phyloP scores from a whole-genome alignment of 23 tunicate genomes.

The Phallusia fumigata region DNA sequence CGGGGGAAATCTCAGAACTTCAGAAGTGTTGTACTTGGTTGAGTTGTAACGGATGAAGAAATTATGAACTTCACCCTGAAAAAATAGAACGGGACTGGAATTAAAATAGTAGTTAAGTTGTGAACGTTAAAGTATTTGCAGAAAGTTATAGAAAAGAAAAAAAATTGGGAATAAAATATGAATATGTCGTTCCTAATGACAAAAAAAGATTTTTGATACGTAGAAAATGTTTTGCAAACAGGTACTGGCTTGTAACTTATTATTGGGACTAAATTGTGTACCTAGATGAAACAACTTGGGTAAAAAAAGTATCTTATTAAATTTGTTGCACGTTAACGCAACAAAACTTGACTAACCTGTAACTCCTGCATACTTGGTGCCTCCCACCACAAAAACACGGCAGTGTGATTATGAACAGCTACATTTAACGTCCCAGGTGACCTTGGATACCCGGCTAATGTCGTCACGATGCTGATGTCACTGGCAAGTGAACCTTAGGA shows the following conservation, averaged over 20 bases:
- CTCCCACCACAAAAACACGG: constrained; percentile 68
- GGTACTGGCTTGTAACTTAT: too few species aligned
- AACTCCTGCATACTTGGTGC: constrained; percentile 44
- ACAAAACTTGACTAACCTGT: constrained; percentile 55
- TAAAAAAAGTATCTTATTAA: too few species aligned
- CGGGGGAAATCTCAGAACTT: constrained; percentile 26
- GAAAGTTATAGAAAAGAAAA: too few species aligned
- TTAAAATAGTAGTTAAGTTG: too few species aligned
- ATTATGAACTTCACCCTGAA: constrained; percentile 62
- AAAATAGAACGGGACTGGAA: too few species aligned
- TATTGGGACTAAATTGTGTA: too few species aligned
- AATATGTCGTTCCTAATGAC: too few species aligned
- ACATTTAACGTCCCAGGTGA: constrained; percentile 30
- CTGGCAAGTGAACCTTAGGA: constrained; percentile 79
- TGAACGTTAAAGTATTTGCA: too few species aligned
- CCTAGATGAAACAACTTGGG: too few species aligned
- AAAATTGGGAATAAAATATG: background rate
- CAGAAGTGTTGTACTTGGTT: constrained; percentile 8
- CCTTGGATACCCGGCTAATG: constrained; percentile 71
- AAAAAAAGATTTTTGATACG: too few species aligned
- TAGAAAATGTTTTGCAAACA: too few species aligned
- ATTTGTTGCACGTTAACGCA: too few species aligned
- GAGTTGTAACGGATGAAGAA: constrained; percentile 63
- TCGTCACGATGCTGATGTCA: constrained; percentile 64
- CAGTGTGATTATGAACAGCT: constrained; percentile 78